Conservation (phyloP, 2,797 vertebrate species). For the Aphelocoma californica region DNA sequence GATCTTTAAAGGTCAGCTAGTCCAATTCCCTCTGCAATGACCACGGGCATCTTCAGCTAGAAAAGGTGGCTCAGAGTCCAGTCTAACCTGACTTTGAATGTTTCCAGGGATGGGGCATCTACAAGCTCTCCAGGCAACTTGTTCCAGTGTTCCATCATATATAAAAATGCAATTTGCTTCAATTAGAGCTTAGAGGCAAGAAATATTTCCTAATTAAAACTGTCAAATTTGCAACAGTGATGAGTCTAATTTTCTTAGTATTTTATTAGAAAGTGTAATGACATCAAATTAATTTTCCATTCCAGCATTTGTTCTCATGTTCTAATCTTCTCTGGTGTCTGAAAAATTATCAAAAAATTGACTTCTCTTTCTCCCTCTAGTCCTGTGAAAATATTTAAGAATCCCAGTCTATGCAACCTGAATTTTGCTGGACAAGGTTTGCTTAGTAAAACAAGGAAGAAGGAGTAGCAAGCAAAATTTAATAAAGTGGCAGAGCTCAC, state of each 20-base stretch:
- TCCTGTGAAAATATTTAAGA: background rate
- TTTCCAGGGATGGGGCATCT: background rate
- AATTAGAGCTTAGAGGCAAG: background rate
- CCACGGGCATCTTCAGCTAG: background rate
- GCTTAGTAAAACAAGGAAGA: background rate
- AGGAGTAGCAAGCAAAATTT: background rate
- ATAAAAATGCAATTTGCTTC: background rate
- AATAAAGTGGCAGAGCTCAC: background rate
- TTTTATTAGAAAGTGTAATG: background rate
- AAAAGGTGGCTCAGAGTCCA: background rate
- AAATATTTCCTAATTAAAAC: background rate
- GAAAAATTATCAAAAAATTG: background rate
- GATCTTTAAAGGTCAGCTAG: background rate
- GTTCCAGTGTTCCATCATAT: background rate
- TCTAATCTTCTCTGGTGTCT: slow-evolving; percentile 18
- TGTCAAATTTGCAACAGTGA: background rate
- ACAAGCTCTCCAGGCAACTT: background rate
- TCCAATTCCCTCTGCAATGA: background rate
- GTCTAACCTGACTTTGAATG: fast-evolving
- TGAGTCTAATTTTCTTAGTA: background rate
- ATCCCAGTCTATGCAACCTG: background rate
- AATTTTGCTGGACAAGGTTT: background rate
- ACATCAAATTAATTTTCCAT: slow-evolving; percentile 32
- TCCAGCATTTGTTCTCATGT: background rate
- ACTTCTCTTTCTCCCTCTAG: background rate